Conservation (phyloP, 1,140 invertebrate genomes). For the Hyles vespertilio region DNA sequence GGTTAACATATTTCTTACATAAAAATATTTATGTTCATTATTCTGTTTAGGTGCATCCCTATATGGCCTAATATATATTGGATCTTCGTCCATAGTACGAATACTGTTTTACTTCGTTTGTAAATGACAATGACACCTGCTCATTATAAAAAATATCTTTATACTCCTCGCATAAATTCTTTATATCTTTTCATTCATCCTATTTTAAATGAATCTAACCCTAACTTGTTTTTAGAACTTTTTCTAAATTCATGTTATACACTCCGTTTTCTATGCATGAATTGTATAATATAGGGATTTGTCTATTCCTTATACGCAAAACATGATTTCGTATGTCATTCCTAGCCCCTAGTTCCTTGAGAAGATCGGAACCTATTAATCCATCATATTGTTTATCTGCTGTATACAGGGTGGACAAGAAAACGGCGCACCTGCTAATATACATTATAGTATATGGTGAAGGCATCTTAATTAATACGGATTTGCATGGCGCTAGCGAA, state of each 20-base stretch:
- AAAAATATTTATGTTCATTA: constrained; percentile 14
- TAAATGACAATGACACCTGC: constrained; percentile 23
- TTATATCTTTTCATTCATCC: constrained; percentile 23
- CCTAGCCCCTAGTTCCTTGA: constrained; percentile 23
- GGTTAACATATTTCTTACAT: constrained; percentile 7
- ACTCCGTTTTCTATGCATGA: constrained; percentile 8
- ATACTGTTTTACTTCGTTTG: constrained; percentile 18
- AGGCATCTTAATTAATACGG: no score
- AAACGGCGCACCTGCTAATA: no score
- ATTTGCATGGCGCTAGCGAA: no score
- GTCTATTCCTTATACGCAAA: constrained; percentile 16
- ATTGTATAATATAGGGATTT: constrained; percentile 18
- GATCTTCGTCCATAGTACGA: constrained; percentile 9
- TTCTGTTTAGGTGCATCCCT: constrained; percentile 1
- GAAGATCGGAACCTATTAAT: constrained; percentile 29
- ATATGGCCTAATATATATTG: constrained; percentile 10
- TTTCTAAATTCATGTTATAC: constrained; percentile 5
- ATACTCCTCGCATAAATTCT: constrained; percentile 27
- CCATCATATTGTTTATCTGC: constrained; percentile 27
- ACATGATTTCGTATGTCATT: constrained; percentile 24
- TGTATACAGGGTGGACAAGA: no score
- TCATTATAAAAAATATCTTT: constrained; percentile 34
- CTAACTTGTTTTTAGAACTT: constrained; percentile 20
- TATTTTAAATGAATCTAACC: constrained; percentile 26
- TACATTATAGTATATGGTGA: no score